A percentile compares a stretch with the other conserved stretches of the same genome.
Evolutionary conservation across 2,797 vertebrate species (phyloP).

Genomic region (Typhlichthys subterraneus): DNA sequence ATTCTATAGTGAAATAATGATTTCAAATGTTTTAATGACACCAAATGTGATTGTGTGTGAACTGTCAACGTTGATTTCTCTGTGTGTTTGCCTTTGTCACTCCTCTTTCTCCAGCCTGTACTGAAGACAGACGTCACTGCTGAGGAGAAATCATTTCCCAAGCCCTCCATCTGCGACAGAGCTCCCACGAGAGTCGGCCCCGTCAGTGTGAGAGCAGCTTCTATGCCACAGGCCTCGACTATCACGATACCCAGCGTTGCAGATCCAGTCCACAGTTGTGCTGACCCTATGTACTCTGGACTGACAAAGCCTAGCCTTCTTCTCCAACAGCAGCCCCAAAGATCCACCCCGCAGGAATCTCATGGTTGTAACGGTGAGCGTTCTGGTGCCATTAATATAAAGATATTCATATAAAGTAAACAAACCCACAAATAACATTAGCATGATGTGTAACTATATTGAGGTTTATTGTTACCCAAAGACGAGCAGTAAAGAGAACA

Average conservation of each 20-base stretch:
- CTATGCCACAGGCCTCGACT: slow-evolving; percentile 48
- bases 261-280: slow-evolving; percentile 32
- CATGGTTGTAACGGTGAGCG: slow-evolving; percentile 66
- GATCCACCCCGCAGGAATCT: slow-evolving; percentile 38
- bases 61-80: slow-evolving; percentile 56
- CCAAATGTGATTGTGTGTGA: slow-evolving; percentile 61
- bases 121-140: slow-evolving; percentile 34
- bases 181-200: slow-evolving; percentile 51
- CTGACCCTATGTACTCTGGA: slow-evolving; percentile 46
- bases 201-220: slow-evolving; percentile 55
- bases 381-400: neutral
- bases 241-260: slow-evolving; percentile 30
- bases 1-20: slow-evolving; percentile 32
- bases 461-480: too few relatives aligned
- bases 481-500: too few relatives aligned
- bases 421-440: too few relatives aligned
- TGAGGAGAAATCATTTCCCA: slow-evolving; percentile 49
- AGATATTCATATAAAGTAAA: too few relatives aligned
- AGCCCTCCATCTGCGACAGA: slow-evolving; percentile 61
- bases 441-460: too few relatives aligned
- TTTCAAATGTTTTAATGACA: slow-evolving; percentile 53
- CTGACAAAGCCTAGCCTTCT: neutral
- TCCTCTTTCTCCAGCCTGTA: slow-evolving; percentile 51
- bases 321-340: slow-evolving; percentile 26
- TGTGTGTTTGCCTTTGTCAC: slow-evolving; percentile 41